Evolutionary conservation across 2,113 vertebrate genomes (phyloP).

Genomic region (Sapajus apella): DNA sequence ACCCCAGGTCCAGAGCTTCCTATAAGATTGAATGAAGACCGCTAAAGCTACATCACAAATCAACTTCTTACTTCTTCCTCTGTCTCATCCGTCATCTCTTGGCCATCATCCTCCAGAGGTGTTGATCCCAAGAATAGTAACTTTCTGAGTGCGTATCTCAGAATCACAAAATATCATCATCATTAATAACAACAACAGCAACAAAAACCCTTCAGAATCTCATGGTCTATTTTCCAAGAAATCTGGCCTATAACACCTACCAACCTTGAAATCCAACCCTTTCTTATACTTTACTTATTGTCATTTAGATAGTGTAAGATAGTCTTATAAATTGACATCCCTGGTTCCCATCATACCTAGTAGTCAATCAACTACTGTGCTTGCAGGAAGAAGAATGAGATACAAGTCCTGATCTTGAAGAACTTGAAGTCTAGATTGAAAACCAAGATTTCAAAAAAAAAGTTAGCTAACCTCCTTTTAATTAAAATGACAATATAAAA

Average conservation of each 20-base stretch:
- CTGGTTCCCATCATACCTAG: neutral
- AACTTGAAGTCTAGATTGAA: neutral
- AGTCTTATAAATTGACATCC: neutral
- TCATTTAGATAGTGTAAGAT: neutral
- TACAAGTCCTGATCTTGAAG: neutral
- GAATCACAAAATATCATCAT: neutral
- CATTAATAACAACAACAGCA: neutral
- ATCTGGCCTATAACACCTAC: neutral
- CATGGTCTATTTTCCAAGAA: neutral
- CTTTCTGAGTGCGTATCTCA: neutral
- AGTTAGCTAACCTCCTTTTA: neutral
- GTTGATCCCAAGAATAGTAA: neutral
- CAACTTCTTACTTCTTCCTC: neutral
- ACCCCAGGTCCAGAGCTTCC: neutral
- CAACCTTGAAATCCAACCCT: neutral
- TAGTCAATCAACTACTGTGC: slow-evolving; percentile 10
- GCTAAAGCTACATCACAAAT: neutral
- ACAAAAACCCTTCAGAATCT: neutral
- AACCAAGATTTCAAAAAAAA: neutral
- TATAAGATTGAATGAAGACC: neutral
- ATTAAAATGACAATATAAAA: neutral
- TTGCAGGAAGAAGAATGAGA: neutral
- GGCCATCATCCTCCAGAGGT: neutral
- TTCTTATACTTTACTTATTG: neutral
- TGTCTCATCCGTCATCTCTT: neutral